A percentile compares a stretch with the other conserved stretches of the same genome.
Evolutionary conservation across 2,113 vertebrate genomes (phyloP).

Genomic region (Triplophysa siluroides): DNA sequence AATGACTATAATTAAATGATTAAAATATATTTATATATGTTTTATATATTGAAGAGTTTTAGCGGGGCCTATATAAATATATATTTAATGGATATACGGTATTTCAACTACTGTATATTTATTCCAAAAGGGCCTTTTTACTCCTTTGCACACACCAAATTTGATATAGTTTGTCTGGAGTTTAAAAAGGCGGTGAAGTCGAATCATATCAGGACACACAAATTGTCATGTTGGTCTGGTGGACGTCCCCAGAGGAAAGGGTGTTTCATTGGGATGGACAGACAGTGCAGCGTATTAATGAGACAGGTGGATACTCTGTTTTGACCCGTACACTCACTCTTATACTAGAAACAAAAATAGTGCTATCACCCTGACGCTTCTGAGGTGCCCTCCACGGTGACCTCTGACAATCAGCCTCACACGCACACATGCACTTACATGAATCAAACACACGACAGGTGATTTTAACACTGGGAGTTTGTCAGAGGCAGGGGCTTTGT

Average conservation of each 20-base stretch:
- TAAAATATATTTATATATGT: too few relatives aligned
- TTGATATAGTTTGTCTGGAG: not conserved
- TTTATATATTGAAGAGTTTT: too few relatives aligned
- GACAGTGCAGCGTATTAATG: constrained; percentile 69
- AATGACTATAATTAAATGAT: too few relatives aligned
- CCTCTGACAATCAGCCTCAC: constrained; percentile 96
- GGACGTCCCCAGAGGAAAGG: not conserved
- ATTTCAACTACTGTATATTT: too few relatives aligned
- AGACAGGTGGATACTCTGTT: constrained; percentile 70
- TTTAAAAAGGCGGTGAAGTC: not conserved
- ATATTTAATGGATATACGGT: too few relatives aligned
- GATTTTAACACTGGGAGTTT: constrained; percentile 77
- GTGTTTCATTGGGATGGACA: constrained; percentile 16
- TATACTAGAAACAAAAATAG: constrained; percentile 91
- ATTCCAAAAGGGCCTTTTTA: too few relatives aligned
- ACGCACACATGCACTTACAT: constrained; percentile 41
- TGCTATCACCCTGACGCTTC: constrained; percentile 87
- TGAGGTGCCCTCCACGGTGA: constrained; percentile 94
- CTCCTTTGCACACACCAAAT: too few relatives aligned
- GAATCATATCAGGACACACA: not conserved
- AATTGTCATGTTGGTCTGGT: not conserved
- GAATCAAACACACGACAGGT: constrained; percentile 73
- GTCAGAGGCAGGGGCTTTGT: constrained; percentile 61
- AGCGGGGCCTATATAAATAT: too few relatives aligned
- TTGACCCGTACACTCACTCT: constrained; percentile 79